Evolutionary conservation across 2,888 invertebrate species (phyloP).

Genomic region (Saturnia pavonia): DNA sequence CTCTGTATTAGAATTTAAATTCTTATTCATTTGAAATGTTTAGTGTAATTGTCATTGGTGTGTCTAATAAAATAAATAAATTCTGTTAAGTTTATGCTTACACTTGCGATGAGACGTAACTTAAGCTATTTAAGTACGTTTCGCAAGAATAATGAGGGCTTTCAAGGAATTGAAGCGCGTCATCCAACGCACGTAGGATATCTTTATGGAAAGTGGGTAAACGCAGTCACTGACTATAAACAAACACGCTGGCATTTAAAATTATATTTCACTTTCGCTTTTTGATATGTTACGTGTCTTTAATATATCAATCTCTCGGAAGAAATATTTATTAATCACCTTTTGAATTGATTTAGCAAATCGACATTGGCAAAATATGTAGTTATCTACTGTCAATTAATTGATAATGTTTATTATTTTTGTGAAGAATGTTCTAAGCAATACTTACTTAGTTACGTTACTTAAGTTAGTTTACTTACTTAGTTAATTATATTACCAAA

Average conservation of each 20-base stretch:
- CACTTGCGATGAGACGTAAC: neutral
- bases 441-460: too few relatives aligned
- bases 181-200: neutral
- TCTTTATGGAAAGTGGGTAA: slow-evolving; percentile 13
- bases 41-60: too few relatives aligned
- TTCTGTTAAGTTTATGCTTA: neutral
- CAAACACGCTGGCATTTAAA: slow-evolving; percentile 4
- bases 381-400: neutral
- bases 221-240: neutral
- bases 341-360: neutral
- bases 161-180: neutral
- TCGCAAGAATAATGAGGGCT: neutral
- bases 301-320: neutral
- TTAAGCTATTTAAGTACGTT: neutral
- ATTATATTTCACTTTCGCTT: slow-evolving; percentile 4
- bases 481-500: neutral
- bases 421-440: neutral
- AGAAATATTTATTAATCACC: slow-evolving; percentile 3
- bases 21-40: too few relatives aligned
- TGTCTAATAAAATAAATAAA: too few relatives aligned
- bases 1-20: too few relatives aligned
- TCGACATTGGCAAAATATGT: neutral
- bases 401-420: neutral
- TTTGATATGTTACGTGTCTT: neutral
- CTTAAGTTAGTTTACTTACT: too few relatives aligned